phyloP scores from a whole-genome alignment of 1,140 invertebrate species.

The Cherax quadricarinatus region DNA sequence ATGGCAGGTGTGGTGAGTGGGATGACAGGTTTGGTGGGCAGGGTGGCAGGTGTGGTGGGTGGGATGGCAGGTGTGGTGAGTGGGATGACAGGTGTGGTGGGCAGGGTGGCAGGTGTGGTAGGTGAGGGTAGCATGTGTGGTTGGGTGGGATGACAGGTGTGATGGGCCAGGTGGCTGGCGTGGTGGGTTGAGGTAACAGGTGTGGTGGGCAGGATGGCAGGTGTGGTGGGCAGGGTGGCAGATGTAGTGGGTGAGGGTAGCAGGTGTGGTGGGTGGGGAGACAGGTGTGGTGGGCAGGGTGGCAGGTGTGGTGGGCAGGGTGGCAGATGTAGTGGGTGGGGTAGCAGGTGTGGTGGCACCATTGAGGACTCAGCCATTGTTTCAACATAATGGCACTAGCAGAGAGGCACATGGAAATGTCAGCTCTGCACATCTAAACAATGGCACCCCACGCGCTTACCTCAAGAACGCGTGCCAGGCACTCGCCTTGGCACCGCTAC shows the following conservation, averaged over 20 bases:
- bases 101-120: too few species aligned
- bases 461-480: slow-evolving; percentile 31
- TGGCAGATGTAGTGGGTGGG: neutral
- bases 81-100: too few species aligned
- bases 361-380: slow-evolving; percentile 65
- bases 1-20: too few species aligned
- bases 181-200: too few species aligned
- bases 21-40: too few species aligned
- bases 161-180: too few species aligned
- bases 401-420: slow-evolving; percentile 65
- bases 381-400: slow-evolving; percentile 67
- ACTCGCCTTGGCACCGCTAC: neutral
- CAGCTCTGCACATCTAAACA: slow-evolving; percentile 65
- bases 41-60: too few species aligned
- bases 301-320: neutral
- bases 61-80: too few species aligned
- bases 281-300: neutral
- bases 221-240: too few species aligned
- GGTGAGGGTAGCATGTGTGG: too few species aligned
- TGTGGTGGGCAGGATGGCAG: too few species aligned
- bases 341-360: slow-evolving; percentile 1
- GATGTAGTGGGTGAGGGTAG: neutral
- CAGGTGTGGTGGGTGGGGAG: neutral
- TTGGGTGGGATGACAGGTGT: too few species aligned
- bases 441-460: slow-evolving; percentile 56